Evolutionary conservation across 2,113 vertebrate species (phyloP).

Genomic region (Sander lucioperca): DNA sequence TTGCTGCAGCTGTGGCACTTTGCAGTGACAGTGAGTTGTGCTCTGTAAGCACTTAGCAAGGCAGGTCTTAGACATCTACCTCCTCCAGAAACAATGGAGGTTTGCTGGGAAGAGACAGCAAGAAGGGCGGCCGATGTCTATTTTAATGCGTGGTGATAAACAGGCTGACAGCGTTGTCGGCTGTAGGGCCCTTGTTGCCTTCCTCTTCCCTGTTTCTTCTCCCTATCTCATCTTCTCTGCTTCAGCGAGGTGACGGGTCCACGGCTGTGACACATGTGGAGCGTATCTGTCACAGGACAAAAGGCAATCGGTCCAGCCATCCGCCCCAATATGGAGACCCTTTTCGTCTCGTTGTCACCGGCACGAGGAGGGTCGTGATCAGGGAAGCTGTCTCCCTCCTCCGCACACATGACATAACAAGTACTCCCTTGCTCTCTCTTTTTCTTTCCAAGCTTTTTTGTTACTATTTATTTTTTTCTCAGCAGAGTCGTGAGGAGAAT

Average conservation of each 20-base stretch:
- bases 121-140: slow-evolving; percentile 56
- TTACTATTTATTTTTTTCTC: background rate
- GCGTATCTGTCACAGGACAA: slow-evolving; percentile 72
- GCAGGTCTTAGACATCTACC: slow-evolving; percentile 62
- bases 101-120: slow-evolving; percentile 33
- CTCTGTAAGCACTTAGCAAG: slow-evolving; percentile 63
- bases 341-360: slow-evolving; percentile 52
- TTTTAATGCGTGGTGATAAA: slow-evolving; percentile 64
- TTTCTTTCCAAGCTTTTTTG: slow-evolving; percentile 33
- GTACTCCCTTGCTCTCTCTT: slow-evolving; percentile 37
- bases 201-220: slow-evolving; percentile 1
- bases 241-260: slow-evolving; percentile 44
- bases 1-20: slow-evolving; percentile 34
- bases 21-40: slow-evolving; percentile 60
- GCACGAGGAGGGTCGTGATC: slow-evolving; percentile 44
- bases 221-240: slow-evolving; percentile 44
- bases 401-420: slow-evolving; percentile 59
- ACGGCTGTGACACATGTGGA: slow-evolving; percentile 63
- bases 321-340: slow-evolving; percentile 46
- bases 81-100: slow-evolving; percentile 54
- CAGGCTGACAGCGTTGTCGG: slow-evolving; percentile 53
- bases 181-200: slow-evolving; percentile 25
- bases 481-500: slow-evolving; percentile 13
- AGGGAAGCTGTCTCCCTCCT: slow-evolving; percentile 46
- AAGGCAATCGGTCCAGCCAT: slow-evolving; percentile 60